Percentiles rank a stretch among this genome's conserved stretches.
Conservation (phyloP, 2,113 vertebrate genomes). For the human region GRCh38 chr11:27468001-27468500, state of each 20-base stretch:
- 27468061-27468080: background rate
- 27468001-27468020: background rate
- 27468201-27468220: background rate
- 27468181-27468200: constrained; percentile 39
- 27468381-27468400: constrained; percentile 48
- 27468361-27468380: constrained; percentile 74
- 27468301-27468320: constrained; percentile 70
- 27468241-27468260: constrained; percentile 12
- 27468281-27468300: constrained; percentile 62
- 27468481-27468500: constrained; percentile 53
- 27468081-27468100: constrained; percentile 24
- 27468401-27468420: constrained; percentile 59
- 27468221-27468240: constrained; percentile 21
- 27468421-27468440: constrained; percentile 71
- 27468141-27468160: background rate
- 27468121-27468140: background rate
- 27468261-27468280: constrained; percentile 67
- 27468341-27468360: constrained; percentile 75
- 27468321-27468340: constrained; percentile 69
- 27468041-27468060: background rate
- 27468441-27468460: constrained; percentile 77
- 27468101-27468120: background rate
- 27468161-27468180: constrained; percentile 18
- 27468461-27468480: constrained; percentile 69
- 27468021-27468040: background rate